Percentiles rank a stretch among this genome's conserved stretches.
phyloP scores from a whole-genome alignment of 2,113 vertebrate species.

The Embiotoca jacksoni region DNA sequence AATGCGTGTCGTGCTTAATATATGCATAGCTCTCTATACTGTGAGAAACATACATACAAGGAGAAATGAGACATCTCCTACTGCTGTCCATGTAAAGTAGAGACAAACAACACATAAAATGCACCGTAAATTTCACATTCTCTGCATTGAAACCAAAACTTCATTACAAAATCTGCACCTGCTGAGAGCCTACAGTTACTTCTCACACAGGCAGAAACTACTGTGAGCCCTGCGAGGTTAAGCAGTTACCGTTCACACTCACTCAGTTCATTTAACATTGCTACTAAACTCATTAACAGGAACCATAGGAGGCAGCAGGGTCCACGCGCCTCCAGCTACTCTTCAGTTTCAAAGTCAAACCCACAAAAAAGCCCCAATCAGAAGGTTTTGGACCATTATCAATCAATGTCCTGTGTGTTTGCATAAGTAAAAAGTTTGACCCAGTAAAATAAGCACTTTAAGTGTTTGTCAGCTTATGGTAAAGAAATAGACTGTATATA shows the following conservation, averaged over 20 bases:
- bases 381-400: not conserved
- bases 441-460: not conserved
- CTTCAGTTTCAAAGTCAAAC: constrained; percentile 42
- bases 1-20: not conserved
- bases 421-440: not conserved
- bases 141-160: not conserved
- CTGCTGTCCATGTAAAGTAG: too few species aligned
- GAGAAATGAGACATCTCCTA: not conserved
- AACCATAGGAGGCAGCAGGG: constrained; percentile 32
- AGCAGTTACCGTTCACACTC: constrained; percentile 30
- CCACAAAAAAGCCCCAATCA: constrained; percentile 15
- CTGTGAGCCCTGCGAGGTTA: too few species aligned
- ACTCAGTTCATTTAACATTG: constrained; percentile 35
- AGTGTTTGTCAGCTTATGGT: too few species aligned
- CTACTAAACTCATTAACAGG: constrained; percentile 34
- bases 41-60: not conserved
- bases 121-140: not conserved
- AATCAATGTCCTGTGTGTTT: not conserved
- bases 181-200: constrained; percentile 11
- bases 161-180: constrained; percentile 14
- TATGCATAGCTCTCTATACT: not conserved
- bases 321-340: constrained; percentile 33
- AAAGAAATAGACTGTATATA: too few species aligned
- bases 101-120: too few species aligned
- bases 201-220: constrained; percentile 5